Evolutionary conservation across 2,888 invertebrate species (phyloP), one percentile per base, ranked within the genome.

Genomic region (Coelinius sp.): DNA sequence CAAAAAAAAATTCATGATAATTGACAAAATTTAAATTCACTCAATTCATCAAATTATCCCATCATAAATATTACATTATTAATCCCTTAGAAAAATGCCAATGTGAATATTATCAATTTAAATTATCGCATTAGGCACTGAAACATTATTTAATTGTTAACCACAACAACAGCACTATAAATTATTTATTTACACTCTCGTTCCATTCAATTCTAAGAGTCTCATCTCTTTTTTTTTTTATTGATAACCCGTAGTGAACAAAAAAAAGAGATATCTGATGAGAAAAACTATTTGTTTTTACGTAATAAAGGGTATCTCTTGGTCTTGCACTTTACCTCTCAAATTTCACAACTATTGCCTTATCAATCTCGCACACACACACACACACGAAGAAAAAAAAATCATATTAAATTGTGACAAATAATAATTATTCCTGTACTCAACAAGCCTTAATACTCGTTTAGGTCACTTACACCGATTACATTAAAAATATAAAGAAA

Each of bases 81-180:
- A 49, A 49, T 49, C 20, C 46, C 17, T 17, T 49, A 49, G 20
- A 49, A 49, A 49, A 49, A 17, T 20, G 46, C 46, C 17, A 17
- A 49, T 20, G 46, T 49, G 46, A 49, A 49, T 49, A 49, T 31
- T 49, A 20, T 59, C 17, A 59, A 59, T 59, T 59, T 17, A 59
- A 59, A 59, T 31, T 59, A 59, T 31, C 31, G 59, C 59, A 31
- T 59, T 59, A 59, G 59, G 59, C 59, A 59, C 59, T 59, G 59
- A 59, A 59, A 59, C 59, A 59, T 59, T 59, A 59, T 31, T 59
- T 20, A 14, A 53, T 24, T 53, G 24, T 53, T 14, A 59, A 59
- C 59, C 59, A 35, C 59, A 59, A 56, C 27, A 56, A 59, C 59
- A 59, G 59, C 31, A 59, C 59, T 59, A 59, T 59, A 59, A 59